phyloP scores from a whole-genome alignment of 2,797 vertebrate genomes.

The Loriculus beryllinus region DNA sequence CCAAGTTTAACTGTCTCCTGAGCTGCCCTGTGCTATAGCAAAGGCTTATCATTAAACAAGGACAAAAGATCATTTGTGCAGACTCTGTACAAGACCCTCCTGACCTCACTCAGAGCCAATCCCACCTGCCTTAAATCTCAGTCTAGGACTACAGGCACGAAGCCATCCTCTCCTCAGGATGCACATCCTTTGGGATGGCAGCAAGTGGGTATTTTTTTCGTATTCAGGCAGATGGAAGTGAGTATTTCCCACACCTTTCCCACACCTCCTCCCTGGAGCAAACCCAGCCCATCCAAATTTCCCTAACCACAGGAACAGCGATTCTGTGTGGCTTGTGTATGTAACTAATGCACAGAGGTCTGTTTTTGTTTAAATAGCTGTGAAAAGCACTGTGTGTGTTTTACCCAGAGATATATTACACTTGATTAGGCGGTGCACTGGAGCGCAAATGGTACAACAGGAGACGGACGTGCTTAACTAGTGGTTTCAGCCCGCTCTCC shows the following conservation, averaged over 20 bases:
- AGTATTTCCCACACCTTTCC: conserved; percentile 14
- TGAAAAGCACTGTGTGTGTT: conserved; percentile 67
- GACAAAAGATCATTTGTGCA: not conserved
- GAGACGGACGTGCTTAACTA: conserved; percentile 59
- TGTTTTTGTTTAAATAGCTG: conserved; percentile 64
- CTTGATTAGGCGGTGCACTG: conserved; percentile 66
- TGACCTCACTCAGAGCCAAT: not conserved
- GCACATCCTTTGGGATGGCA: not conserved
- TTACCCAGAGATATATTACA: conserved; percentile 66
- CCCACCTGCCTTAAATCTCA: not conserved
- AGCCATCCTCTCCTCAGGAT: not conserved
- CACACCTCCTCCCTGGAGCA: not conserved
- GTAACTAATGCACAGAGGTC: not conserved
- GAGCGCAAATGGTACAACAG: conserved; percentile 59
- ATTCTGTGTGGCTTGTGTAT: not conserved
- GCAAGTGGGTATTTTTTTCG: not conserved
- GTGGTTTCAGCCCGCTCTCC: conserved; percentile 22
- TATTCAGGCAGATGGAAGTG: not conserved
- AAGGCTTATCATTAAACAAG: not conserved
- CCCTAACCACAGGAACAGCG: not conserved
- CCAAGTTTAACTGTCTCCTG: not conserved
- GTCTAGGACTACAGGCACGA: accelerated
- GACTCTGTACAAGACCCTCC: not conserved
- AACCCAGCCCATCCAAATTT: not conserved
- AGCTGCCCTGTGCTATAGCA: not conserved